These are phyloP conservation scores for Drosophila merina DNA, from an alignment of 2,888 invertebrate species.

Conservation along the genomic window DNA sequence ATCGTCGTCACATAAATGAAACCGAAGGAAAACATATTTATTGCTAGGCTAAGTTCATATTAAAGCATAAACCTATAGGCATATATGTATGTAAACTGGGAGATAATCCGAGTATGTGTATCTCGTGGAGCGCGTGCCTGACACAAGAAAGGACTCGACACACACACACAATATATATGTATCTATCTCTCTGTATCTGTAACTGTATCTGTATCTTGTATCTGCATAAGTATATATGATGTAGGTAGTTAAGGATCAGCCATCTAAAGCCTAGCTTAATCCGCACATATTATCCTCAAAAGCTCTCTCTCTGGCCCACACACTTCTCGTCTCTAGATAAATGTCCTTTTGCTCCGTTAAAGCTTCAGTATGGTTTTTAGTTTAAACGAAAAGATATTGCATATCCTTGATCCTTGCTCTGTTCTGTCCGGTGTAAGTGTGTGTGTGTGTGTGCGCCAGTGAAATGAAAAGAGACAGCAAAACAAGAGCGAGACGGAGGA, in stretches of 20 bases:
- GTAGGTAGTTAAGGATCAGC: conserved; percentile 41
- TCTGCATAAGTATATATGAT: conserved; percentile 21
- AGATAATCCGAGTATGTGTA: conserved; percentile 33
- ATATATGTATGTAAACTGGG: conserved; percentile 21
- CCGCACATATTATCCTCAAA: conserved; percentile 18
- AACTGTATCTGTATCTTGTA: conserved; percentile 1
- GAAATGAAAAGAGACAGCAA: neutral
- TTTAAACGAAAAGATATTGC: conserved; percentile 6
- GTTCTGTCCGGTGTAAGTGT: neutral
- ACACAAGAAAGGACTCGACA: conserved; percentile 32
- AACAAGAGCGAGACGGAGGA: conserved; percentile 18
- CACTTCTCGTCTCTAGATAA: conserved; percentile 16
- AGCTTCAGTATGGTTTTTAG: neutral
- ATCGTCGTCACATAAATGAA: conserved; percentile 1
- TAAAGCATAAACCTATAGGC: conserved; percentile 42
- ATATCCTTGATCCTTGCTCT: conserved; percentile 7
- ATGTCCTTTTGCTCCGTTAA: conserved; percentile 16
- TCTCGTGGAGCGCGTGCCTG: conserved; percentile 51
- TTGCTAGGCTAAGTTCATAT: conserved; percentile 69
- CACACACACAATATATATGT: neutral
- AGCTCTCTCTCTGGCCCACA: conserved; percentile 1
- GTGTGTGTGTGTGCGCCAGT: neutral
- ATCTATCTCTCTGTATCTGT: conserved; percentile 18
- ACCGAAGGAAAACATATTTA: conserved; percentile 57
- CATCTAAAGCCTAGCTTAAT: conserved; percentile 44